Evolutionary conservation across 2,797 vertebrate genomes (phyloP), one percentile per base, ranked within the genome.

Genomic region (Myripristis jacobus): DNA sequence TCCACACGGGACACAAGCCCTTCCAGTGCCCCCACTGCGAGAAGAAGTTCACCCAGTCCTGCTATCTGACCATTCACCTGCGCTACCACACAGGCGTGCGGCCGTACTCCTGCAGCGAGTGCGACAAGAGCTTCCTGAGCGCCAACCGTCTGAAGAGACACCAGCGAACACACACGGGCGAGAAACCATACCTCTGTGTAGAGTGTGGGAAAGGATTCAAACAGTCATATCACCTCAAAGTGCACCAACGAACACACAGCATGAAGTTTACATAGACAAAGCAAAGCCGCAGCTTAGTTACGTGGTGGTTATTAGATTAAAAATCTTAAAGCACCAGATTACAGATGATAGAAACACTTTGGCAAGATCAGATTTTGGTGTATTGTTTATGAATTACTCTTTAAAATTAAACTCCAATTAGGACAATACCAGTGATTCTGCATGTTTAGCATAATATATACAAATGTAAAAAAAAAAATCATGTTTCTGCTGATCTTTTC

Each of bases 1-100:
- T 93, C 81, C 93, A 94, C 89, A 92, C 93, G 0, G 94, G 93
- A 4, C 90, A 93, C 81, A 93, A 92, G 76, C 93, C 93, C 4
- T 95, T 94, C 74, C 89, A 89, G 64, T 94, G 94, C 61, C 70
- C 82, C 1, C 82, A 92, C 73, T 94, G 93, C 1, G 87, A 79
- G 21, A 94, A 94, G 84, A 90, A 58, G 0, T 94, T 94, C 76
- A 94, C 92, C 0, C 91, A 94, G 84, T 92, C 93, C 1, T 94
- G 93, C 84, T 94, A 94, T 84, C 85, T 94, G 53, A 93, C 92
- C 51, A 77, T 93, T 46, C 93, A 93, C 80, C 87, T 91, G 84
- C 90, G 93, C 58, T 92, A 92, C 87, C 94, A 94, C 88, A 93
- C 92, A 0, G 93, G 92, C 0, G 89, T 77, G 1, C 81, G 90